Evolutionary conservation across 1,140 invertebrate genomes (phyloP).

Genomic region (Tetramorium alpestre): DNA sequence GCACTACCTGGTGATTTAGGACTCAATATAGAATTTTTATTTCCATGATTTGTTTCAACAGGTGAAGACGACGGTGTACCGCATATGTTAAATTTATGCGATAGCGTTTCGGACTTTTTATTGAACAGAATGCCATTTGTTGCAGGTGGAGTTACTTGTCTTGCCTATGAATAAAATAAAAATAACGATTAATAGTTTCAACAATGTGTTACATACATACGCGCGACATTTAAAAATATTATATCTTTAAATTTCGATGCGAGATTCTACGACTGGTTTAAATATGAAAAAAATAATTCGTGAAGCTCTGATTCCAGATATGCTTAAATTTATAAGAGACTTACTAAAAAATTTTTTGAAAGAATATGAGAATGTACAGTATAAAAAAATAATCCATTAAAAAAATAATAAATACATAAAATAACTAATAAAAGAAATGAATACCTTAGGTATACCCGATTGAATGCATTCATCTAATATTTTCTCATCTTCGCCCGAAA

Average conservation of each 20-base stretch:
- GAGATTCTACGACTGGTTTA: not conserved
- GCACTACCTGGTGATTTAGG: conserved; percentile 21
- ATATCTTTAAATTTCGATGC: not conserved
- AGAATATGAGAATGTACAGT: not conserved
- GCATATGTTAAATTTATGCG: conserved; percentile 73
- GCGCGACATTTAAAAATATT: not conserved
- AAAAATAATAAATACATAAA: not conserved
- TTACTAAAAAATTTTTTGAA: not conserved
- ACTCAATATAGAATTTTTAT: conserved; percentile 61
- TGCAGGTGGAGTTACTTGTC: conserved; percentile 68
- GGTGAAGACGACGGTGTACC: conserved; percentile 78
- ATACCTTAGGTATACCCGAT: conserved; percentile 90
- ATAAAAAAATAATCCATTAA: not conserved
- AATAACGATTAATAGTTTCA: conserved; percentile 9
- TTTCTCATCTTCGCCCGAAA: conserved; percentile 89
- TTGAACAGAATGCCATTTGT: conserved; percentile 64
- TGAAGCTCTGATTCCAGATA: no score
- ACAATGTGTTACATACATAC: not conserved
- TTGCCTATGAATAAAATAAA: conserved; percentile 51
- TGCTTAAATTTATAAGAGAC: not conserved
- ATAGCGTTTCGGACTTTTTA: conserved; percentile 64
- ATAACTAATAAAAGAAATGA: not conserved
- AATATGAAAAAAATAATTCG: not conserved
- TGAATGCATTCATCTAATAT: conserved; percentile 92
- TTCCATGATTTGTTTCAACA: conserved; percentile 72